Conservation (phyloP, 2,797 vertebrate genomes). For the Dicrostonyx torquatus region DNA sequence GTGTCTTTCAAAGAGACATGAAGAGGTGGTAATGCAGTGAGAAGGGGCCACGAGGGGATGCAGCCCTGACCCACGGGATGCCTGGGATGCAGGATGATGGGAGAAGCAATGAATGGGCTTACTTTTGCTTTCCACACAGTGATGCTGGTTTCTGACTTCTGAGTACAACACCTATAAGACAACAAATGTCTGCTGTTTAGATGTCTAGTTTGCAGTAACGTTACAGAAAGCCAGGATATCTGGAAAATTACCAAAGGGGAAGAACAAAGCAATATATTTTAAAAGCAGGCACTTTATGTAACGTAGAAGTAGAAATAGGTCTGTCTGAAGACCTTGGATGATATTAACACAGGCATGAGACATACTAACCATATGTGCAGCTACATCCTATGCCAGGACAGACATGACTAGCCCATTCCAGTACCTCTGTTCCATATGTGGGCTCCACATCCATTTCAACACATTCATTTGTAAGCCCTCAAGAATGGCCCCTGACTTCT, state of each 20-base stretch:
- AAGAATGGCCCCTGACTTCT: background rate
- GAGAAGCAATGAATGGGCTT: background rate
- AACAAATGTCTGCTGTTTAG: background rate
- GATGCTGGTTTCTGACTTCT: background rate
- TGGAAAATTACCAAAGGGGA: background rate
- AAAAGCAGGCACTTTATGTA: background rate
- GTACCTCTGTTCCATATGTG: background rate
- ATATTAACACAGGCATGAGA: background rate
- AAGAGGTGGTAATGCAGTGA: background rate
- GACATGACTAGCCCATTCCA: background rate
- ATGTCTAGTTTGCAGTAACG: background rate
- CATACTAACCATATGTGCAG: accelerated
- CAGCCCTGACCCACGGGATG: background rate
- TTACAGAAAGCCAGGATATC: background rate
- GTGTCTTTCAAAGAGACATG: background rate
- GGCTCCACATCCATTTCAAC: background rate
- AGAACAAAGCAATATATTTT: background rate
- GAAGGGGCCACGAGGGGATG: background rate
- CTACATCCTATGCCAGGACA: background rate
- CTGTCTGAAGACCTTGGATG: background rate
- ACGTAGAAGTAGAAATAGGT: background rate
- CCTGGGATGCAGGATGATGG: accelerated
- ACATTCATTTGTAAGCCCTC: background rate
- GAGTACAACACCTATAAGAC: background rate
- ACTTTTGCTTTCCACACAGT: background rate